These are phyloP conservation scores for Scrobipalpa atriplicella DNA, from an alignment of 2,888 invertebrate species.

Conservation along the genomic window DNA sequence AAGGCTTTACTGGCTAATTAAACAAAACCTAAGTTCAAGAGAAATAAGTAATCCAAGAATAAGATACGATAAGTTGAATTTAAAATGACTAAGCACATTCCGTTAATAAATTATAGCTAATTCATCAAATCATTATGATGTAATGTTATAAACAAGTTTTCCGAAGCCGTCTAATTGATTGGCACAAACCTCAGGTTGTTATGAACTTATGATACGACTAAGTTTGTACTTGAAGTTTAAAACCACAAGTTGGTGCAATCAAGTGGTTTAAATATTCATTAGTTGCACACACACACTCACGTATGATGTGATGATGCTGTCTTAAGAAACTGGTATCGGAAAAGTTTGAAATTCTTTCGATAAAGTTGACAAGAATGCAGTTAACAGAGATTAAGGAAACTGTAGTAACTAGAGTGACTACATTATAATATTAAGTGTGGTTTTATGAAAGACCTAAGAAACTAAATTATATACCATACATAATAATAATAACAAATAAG, in stretches of 20 bases:
- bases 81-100: background rate
- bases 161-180: background rate
- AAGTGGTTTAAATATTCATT: slow-evolving; percentile 14
- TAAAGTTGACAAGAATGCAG: slow-evolving; percentile 9
- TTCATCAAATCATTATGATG: slow-evolving; percentile 11
- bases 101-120: background rate
- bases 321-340: slow-evolving; percentile 1
- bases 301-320: background rate
- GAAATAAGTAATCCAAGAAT: background rate
- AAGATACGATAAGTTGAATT: background rate
- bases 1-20: too few relatives aligned
- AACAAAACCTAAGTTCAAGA: too few relatives aligned
- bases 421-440: background rate
- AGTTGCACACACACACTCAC: background rate
- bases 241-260: slow-evolving; percentile 16
- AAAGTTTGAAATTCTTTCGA: slow-evolving; percentile 9
- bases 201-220: background rate
- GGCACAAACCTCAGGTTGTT: background rate
- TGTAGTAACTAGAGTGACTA: background rate
- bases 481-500: background rate
- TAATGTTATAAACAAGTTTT: slow-evolving; percentile 13
- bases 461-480: background rate
- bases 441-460: background rate
- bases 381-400: background rate
- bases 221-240: background rate